Percentiles rank a stretch among this genome's conserved stretches.
Evolutionary conservation across 2,888 invertebrate genomes (phyloP).

Genomic region (Habrosyne pyritoides): DNA sequence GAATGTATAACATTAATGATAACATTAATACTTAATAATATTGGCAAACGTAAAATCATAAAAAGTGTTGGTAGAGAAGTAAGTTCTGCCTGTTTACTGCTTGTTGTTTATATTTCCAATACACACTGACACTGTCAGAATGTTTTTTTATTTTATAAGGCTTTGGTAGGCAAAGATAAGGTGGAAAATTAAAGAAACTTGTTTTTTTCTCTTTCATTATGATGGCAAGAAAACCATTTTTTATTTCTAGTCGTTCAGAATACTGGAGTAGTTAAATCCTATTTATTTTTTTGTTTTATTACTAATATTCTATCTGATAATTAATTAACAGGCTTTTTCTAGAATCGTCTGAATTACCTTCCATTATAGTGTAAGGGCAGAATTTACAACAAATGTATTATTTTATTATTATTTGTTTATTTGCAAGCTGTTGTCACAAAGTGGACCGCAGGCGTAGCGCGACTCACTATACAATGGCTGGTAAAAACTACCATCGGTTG

Average conservation of each 20-base stretch:
- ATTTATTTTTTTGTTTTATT: background rate
- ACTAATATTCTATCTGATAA: background rate
- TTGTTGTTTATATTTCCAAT: background rate
- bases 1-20: no score
- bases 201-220: no score
- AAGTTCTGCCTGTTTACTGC: background rate
- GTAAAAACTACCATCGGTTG: conserved; percentile 61
- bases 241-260: background rate
- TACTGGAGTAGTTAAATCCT: background rate
- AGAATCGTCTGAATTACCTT: no score
- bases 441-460: conserved; percentile 60
- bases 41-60: background rate
- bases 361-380: conserved; percentile 26
- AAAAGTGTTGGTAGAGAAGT: background rate
- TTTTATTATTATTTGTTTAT: conserved; percentile 51
- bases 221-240: no score
- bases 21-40: background rate
- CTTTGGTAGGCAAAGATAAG: no score
- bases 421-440: conserved; percentile 75
- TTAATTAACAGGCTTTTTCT: background rate
- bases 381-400: conserved; percentile 21
- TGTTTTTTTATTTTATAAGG: no score
- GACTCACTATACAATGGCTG: conserved; percentile 74
- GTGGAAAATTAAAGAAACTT: no score
- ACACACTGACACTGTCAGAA: background rate